These are phyloP conservation scores for Scaeva pyrastri DNA, from an alignment of 2,888 invertebrate genomes.

Conservation along the genomic window DNA sequence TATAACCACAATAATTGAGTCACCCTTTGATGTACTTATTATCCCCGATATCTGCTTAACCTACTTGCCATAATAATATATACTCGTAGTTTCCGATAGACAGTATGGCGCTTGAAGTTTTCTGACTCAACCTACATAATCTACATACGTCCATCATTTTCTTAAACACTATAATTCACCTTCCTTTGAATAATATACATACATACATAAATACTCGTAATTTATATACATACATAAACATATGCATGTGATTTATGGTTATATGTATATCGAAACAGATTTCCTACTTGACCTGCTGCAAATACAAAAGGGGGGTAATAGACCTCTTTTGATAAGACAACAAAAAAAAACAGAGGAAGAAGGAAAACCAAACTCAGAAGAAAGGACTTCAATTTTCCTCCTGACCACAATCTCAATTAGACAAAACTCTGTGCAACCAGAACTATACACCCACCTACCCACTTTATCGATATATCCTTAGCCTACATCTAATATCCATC, in stretches of 20 bases:
- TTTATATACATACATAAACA: too few species aligned
- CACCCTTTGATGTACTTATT: neutral
- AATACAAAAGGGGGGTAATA: slow-evolving; percentile 21
- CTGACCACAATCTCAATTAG: slow-evolving; percentile 32
- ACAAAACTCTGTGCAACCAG: neutral
- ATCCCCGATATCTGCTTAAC: neutral
- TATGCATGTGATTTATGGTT: too few species aligned
- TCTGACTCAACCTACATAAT: slow-evolving; percentile 13
- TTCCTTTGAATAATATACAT: neutral
- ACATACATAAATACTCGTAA: too few species aligned
- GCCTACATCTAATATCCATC: slow-evolving; percentile 15
- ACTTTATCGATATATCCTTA: slow-evolving; percentile 23
- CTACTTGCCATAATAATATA: slow-evolving; percentile 7
- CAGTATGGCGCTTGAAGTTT: neutral
- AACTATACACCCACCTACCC: too few species aligned
- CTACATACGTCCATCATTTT: slow-evolving; percentile 8
- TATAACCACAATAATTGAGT: neutral
- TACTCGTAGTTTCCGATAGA: neutral
- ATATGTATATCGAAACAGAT: neutral
- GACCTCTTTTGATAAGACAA: slow-evolving; percentile 7
- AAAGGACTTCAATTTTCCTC: slow-evolving; percentile 4
- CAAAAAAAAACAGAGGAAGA: neutral
- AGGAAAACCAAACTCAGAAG: neutral
- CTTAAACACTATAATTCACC: slow-evolving; percentile 11
- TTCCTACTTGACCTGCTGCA: slow-evolving; percentile 31